Percentiles rank a stretch among this genome's conserved stretches.
Conservation (phyloP, 2,888 invertebrate species). For the Vanessa cardui region DNA sequence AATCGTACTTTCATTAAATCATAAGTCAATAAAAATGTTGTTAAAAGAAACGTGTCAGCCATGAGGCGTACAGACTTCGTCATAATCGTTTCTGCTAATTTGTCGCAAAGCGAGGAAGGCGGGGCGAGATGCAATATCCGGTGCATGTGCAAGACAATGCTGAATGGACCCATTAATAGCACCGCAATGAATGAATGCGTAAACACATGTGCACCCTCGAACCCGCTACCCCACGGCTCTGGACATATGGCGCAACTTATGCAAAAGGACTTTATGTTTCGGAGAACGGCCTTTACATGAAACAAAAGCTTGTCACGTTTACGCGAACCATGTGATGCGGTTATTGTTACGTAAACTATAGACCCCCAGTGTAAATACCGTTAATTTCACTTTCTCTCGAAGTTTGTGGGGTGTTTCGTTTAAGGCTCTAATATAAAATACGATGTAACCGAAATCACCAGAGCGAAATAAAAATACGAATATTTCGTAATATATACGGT, state of each 20-base stretch:
- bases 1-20: constrained; percentile 14
- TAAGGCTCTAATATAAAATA: too few relatives aligned
- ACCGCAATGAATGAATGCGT: constrained; percentile 75
- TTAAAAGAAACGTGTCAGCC: constrained; percentile 40
- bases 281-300: constrained; percentile 63
- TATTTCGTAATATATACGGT: too few relatives aligned
- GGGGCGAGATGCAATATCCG: constrained; percentile 65
- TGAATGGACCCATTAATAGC: constrained; percentile 80
- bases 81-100: constrained; percentile 70
- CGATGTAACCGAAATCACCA: too few relatives aligned
- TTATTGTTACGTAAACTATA: constrained; percentile 19
- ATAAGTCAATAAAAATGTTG: constrained; percentile 34
- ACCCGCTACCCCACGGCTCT: constrained; percentile 58
- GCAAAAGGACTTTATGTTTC: constrained; percentile 74
- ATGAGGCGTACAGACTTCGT: constrained; percentile 35
- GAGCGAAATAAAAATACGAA: too few relatives aligned
- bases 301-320: constrained; percentile 36
- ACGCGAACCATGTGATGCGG: constrained; percentile 21
- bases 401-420: too few relatives aligned
- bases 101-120: constrained; percentile 54
- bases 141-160: constrained; percentile 80
- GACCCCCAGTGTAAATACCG: constrained; percentile 8
- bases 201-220: constrained; percentile 69
- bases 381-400: background rate
- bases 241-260: constrained; percentile 69